Percentiles rank a stretch among this genome's conserved stretches.
Evolutionary conservation across 2,797 vertebrate species (phyloP).

Genomic region (Dendrocincla fuliginosa): DNA sequence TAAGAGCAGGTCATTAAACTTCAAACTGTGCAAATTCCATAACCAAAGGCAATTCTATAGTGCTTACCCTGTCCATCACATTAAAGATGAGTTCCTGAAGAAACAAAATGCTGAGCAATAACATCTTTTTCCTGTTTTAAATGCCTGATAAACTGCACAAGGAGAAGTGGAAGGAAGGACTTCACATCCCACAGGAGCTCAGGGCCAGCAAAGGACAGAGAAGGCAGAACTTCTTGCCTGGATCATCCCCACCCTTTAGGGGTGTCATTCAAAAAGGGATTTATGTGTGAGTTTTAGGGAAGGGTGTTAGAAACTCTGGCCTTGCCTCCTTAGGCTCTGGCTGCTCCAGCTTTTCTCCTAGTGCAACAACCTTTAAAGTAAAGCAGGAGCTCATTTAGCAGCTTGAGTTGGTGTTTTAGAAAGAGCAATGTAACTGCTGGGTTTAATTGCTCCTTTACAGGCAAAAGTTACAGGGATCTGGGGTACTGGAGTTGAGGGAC

Average conservation of each 20-base stretch:
- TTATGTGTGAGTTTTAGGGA: not conserved
- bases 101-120: not conserved
- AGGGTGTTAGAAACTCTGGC: not conserved
- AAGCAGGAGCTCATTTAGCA: not conserved
- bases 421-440: not conserved
- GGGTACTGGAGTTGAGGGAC: not conserved
- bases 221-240: not conserved
- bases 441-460: not conserved
- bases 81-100: not conserved
- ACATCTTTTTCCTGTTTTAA: not conserved
- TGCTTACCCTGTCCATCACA: not conserved
- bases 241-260: not conserved
- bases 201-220: not conserved
- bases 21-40: not conserved
- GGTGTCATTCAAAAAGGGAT: not conserved
- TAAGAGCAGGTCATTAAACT: not conserved
- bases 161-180: not conserved
- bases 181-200: not conserved
- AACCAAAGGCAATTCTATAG: not conserved
- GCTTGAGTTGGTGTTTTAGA: not conserved
- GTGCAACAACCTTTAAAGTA: not conserved
- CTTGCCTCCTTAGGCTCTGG: not conserved
- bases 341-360: not conserved
- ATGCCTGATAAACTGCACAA: not conserved
- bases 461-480: not conserved